Evolutionary conservation across 2,113 vertebrate species (phyloP), one percentile per base, ranked within the genome.

Genomic region (Turnix velox): DNA sequence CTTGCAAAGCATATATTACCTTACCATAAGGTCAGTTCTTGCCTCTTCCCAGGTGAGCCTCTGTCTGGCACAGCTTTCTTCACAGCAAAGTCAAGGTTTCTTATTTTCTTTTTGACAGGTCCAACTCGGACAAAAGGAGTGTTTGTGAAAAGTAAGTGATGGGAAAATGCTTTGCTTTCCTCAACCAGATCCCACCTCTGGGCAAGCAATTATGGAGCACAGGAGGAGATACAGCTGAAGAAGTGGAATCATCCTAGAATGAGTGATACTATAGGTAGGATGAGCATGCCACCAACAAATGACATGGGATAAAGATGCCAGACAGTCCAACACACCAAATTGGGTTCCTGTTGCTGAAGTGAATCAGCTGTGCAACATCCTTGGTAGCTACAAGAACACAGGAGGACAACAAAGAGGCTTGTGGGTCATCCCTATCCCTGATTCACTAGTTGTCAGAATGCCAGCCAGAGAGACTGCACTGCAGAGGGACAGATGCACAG

Each of bases 391-490:
- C 37, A 33, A 3, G 15, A 88, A 39, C 33, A 27, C 25, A 62
- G 18, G 30, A 40, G 42, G 76, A 83, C 45, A 39, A 33, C 6
- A 37, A 65, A 78, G 18, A 85, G 20, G 51, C 46, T 68, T 15
- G 1, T 1, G n/a, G 57, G 27, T 67, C 52, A 59, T 20, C 62
- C 0, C 0, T 33, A 55, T 7, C 18, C 6, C 40, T 43, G 54
- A 68, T 22, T 49, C 72, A n/a, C 27, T 27, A 18, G n/a, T 61
- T 74, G 57, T 66, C 55, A 81, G 62, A 45, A 15, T 72, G 49
- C 22, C 74, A 48, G 10, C 51, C 58, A 51, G 18, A 66, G 20
- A 73, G 63, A n/a, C 27, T 1, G 1, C 16, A 43, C 33, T 5
- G 1, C 58, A 9, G 0, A 46, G 49, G 39, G 37, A 61, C 8